These are phyloP conservation scores for Amblyopsis rosae DNA, from an alignment of 2,113 vertebrate species.

Conservation along the genomic window DNA sequence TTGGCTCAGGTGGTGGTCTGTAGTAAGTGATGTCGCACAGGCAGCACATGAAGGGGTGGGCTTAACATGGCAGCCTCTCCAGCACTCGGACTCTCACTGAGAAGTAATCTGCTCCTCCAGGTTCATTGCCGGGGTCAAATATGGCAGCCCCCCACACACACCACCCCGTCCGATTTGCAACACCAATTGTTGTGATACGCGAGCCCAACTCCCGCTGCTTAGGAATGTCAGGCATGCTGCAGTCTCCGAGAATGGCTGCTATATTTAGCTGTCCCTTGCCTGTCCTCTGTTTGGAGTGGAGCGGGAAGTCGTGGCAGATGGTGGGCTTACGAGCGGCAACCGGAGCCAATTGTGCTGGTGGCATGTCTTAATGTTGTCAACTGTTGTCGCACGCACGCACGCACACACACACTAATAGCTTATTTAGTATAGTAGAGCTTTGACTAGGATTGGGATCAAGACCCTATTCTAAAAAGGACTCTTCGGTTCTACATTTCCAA, in stretches of 20 bases:
- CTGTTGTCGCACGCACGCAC: not conserved
- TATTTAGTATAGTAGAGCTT: no score
- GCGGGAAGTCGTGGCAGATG: conserved; percentile 63
- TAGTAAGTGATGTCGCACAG: conserved; percentile 17
- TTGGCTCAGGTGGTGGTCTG: conserved; percentile 37
- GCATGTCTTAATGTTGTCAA: conserved; percentile 14
- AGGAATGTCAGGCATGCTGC: conserved; percentile 52
- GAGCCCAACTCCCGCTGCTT: conserved; percentile 21
- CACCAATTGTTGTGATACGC: conserved; percentile 22
- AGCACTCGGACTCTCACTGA: conserved; percentile 26
- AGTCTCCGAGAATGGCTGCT: conserved; percentile 49
- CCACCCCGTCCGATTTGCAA: not conserved
- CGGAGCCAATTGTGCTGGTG: conserved; percentile 47
- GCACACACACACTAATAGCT: not conserved
- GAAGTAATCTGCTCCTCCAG: conserved; percentile 50
- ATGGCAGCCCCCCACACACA: not conserved
- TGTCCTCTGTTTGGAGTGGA: conserved; percentile 40
- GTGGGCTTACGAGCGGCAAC: conserved; percentile 47
- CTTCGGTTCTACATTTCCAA: no score
- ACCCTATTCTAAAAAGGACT: no score
- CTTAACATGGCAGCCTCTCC: not conserved
- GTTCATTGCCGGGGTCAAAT: conserved; percentile 41
- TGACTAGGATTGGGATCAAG: no score
- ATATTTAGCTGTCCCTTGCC: conserved; percentile 56
- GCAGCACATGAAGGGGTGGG: conserved; percentile 40